Evolutionary conservation across 2,888 invertebrate species (phyloP), one percentile per base, ranked within the genome.

Genomic region (Seladonia tumulorum): DNA sequence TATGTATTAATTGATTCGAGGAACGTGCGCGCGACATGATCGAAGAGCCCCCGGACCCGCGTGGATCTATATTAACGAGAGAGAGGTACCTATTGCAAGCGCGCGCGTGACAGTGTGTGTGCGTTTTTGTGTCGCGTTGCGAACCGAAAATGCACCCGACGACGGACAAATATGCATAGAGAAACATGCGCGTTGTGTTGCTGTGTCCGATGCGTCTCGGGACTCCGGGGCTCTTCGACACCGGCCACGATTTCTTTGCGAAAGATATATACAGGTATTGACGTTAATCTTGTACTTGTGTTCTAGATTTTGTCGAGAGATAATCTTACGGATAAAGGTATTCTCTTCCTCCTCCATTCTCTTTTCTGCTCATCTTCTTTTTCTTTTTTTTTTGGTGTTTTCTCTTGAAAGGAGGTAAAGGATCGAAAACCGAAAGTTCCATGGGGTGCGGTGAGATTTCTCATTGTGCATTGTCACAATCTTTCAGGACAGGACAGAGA

Each of bases 231-330:
- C 70, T 53, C 85, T 73, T 68, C 75, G 76, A 79, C 66, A 22
- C 57, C 29, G 35, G 35, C 42, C 22, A 70, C 66, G 35, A 66
- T 78, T 25, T 25, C 57, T 66, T 42, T 70, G 70, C 73, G 53
- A 79, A 57, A 60, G 63, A 81, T 86, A 86, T 86, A 86, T 86
- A 86, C 83, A 86, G 76, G 79, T 87, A 87, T 87, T 87, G 87
- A 87, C 87, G 87, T 83, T 81, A 57, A 70, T 79, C 87, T 87
- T 87, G 87, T 87, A 87, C 87, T 87, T 81, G 83, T 79, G 87
- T 85, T 85, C 74, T 73, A 77, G 35, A 60, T 57, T 75, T 85
- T 77, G 68, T 71, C 66, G 75, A 84, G 68, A 68, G 35, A 68
- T 68, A 68, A 25, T 76, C 70, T 78, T 78, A 85, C 68, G 25